Base-by-base conservation (phyloP, 2,888 invertebrate species). In the Thera obeliscata region DNA sequence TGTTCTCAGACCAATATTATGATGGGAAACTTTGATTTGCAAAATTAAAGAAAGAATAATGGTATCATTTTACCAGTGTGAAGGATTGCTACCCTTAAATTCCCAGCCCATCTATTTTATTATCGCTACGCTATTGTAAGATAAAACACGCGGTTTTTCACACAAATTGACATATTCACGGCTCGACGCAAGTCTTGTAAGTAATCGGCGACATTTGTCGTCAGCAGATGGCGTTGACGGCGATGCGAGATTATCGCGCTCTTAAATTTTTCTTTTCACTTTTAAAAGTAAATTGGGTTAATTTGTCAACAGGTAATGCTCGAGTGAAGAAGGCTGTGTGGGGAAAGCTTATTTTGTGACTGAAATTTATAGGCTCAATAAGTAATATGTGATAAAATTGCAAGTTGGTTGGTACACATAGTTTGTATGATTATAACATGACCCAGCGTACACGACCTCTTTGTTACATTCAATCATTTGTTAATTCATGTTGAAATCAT, bases 201-300 rank as follows among this genome's bases (percentile, higher is more conserved):
- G 81, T 85, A 83, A 89, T 88, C 74, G 76, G 65, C 46, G 66
- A 81, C 85, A 87, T 88, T 85, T 87, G 79, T 88, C 81, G 69
- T 71, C 73, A 75, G 79, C 83, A 85, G 83, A 81, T 85, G 85
- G 78, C 76, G 75, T 70, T 74, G 73, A 67, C 55, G 64, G 43
- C 41, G 73, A 73, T 71, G 72, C 74, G 71, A 79, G 82, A 87
- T 87, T 86, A 86, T 81, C 84, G 72, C 73, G 67, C 72, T 74
- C 76, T 74, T 74, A 69, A 67, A 76, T 77, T 78, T 80, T 78
- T 74, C 77, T 77, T 78, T 56, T 56, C 22, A 22, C 41, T 56
- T 56, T 74, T 74, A 69, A 74, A 77, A 76, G 71, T 74, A 78
- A 76, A 73, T 75, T 67, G 70, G 55, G 22, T 58, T 76, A 74